Conservation (phyloP, 2,797 vertebrate species). For the Hapalemur alaotrensis region DNA sequence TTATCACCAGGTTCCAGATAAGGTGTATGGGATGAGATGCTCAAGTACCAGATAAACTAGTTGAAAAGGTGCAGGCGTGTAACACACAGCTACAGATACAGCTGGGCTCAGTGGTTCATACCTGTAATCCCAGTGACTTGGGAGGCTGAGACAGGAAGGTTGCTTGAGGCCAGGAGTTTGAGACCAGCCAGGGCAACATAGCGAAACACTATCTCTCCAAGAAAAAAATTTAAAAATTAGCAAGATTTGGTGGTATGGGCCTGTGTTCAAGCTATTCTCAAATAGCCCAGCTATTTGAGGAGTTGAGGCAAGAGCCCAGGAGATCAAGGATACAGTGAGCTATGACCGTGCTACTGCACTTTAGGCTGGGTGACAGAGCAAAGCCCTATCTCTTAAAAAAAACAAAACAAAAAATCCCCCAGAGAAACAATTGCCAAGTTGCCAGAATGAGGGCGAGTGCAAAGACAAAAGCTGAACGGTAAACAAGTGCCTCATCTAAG, state of each 20-base stretch:
- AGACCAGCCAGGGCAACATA: background rate
- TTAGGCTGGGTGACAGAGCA: background rate
- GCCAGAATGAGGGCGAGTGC: background rate
- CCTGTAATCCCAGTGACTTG: background rate
- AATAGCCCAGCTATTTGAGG: background rate
- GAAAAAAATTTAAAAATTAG: background rate
- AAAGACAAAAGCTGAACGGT: background rate
- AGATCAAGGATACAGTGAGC: background rate
- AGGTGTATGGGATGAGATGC: background rate
- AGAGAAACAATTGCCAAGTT: background rate
- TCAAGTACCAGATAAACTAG: background rate
- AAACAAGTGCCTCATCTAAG: background rate
- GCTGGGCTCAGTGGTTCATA: background rate
- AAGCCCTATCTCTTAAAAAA: background rate
- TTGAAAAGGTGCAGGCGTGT: background rate
- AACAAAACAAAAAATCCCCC: background rate
- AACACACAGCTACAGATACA: accelerated
- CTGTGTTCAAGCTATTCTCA: background rate
- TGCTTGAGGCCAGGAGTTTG: background rate
- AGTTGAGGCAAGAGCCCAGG: background rate
- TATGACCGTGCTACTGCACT: background rate
- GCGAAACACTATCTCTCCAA: background rate
- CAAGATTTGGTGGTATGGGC: background rate
- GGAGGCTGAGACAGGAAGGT: background rate
- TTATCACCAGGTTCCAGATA: background rate